A percentile compares a stretch with the other conserved stretches of the same genome.
Conservation (phyloP, 2,888 invertebrate genomes). For the Tanypteryx hageni region DNA sequence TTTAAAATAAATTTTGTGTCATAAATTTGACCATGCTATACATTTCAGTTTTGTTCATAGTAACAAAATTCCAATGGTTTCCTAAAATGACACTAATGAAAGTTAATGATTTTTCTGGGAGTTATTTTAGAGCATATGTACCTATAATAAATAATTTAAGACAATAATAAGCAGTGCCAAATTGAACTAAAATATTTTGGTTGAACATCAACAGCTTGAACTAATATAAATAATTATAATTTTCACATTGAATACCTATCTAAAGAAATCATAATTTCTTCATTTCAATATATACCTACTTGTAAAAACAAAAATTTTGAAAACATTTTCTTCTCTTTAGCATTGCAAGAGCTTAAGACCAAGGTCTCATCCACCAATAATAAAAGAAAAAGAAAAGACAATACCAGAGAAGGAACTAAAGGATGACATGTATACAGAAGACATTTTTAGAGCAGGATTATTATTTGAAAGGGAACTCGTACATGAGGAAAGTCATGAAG, state of each 20-base stretch:
- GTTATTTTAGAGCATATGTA: no score
- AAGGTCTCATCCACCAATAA: not conserved
- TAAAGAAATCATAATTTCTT: not conserved
- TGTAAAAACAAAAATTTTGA: not conserved
- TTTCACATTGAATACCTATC: not conserved
- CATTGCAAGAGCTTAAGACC: not conserved
- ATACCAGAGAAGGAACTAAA: not conserved
- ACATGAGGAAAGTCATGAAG: not conserved
- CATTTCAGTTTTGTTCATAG: no score
- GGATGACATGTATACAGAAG: constrained; percentile 27
- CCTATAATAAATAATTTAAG: not conserved
- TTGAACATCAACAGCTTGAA: not conserved
- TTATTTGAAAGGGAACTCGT: not conserved
- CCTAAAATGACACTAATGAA: no score
- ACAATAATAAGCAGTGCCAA: not conserved
- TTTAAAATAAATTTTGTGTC: no score
- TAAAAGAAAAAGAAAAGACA: not conserved
- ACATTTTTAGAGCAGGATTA: constrained; percentile 8
- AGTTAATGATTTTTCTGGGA: no score
- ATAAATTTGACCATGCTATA: no score
- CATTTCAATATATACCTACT: not conserved
- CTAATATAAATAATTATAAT: no score
- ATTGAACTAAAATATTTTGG: not conserved
- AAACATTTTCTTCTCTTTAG: not conserved
- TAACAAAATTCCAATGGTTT: no score